These are phyloP conservation scores for Sarotherodon lohbergeri DNA, from an alignment of 2,113 vertebrate genomes.

Conservation along the genomic window DNA sequence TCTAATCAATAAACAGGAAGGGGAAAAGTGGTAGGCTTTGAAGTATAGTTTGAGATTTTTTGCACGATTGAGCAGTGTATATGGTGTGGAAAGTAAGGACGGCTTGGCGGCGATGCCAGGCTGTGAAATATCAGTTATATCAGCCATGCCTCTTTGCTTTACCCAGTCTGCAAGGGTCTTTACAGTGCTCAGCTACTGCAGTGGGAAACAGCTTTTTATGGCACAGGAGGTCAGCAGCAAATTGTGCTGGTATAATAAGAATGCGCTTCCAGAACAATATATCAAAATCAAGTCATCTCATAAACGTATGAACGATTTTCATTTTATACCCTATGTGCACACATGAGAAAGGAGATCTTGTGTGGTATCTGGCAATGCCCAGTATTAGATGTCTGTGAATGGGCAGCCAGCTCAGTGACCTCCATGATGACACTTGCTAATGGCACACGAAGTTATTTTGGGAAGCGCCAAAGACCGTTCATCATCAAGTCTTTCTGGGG, in stretches of 20 bases:
- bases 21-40: conserved; percentile 61
- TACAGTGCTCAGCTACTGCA: not conserved
- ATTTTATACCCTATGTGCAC: conserved; percentile 29
- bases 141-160: conserved; percentile 20
- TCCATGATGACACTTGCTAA: conserved; percentile 64
- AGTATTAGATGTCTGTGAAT: conserved; percentile 61
- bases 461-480: conserved; percentile 31
- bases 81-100: conserved; percentile 20
- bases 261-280: conserved; percentile 48
- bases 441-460: conserved; percentile 65
- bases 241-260: conserved; percentile 37
- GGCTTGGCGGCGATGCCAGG: conserved; percentile 25
- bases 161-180: conserved; percentile 13
- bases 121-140: conserved; percentile 22
- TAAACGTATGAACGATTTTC: conserved; percentile 30
- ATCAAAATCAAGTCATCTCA: conserved; percentile 51
- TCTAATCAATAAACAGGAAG: conserved; percentile 69
- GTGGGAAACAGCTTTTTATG: conserved; percentile 26
- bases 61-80: conserved; percentile 52
- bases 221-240: conserved; percentile 43
- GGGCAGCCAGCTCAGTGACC: conserved; percentile 54
- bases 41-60: conserved; percentile 61
- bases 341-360: conserved; percentile 29
- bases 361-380: conserved; percentile 29
- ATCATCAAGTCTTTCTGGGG: conserved; percentile 58